phyloP scores from a whole-genome alignment of 2,888 invertebrate genomes.

The Tiliacea aurago region DNA sequence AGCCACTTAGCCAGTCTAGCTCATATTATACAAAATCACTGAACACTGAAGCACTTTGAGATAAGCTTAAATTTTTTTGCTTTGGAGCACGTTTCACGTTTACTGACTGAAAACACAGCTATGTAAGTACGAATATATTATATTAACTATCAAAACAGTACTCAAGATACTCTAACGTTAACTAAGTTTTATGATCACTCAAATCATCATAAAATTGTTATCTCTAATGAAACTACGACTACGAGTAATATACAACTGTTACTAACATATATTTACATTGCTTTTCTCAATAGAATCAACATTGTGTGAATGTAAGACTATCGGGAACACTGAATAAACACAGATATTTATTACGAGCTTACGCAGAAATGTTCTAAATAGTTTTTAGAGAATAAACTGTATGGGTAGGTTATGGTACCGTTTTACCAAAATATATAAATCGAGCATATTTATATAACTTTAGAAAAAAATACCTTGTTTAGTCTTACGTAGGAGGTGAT shows the following conservation, averaged over 20 bases:
- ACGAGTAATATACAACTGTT: neutral
- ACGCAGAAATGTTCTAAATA: conserved; percentile 21
- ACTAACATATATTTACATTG: conserved; percentile 3
- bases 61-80: no score
- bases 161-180: conserved; percentile 1
- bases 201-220: conserved; percentile 58
- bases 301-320: neutral
- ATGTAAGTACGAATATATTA: neutral
- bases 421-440: neutral
- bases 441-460: neutral
- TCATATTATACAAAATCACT: no score
- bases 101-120: neutral
- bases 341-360: conserved; percentile 24
- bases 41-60: no score
- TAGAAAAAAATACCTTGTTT: neutral
- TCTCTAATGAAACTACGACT: conserved; percentile 46
- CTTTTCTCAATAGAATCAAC: conserved; percentile 18
- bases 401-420: neutral
- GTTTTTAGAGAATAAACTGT: neutral
- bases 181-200: conserved; percentile 32
- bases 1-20: no score
- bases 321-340: conserved; percentile 25
- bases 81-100: neutral
- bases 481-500: neutral
- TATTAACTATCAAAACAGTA: neutral